Percentiles rank a stretch among this genome's conserved stretches.
These are phyloP conservation scores for Pocota personata DNA, from an alignment of 2,888 invertebrate genomes.

Conservation along the genomic window DNA sequence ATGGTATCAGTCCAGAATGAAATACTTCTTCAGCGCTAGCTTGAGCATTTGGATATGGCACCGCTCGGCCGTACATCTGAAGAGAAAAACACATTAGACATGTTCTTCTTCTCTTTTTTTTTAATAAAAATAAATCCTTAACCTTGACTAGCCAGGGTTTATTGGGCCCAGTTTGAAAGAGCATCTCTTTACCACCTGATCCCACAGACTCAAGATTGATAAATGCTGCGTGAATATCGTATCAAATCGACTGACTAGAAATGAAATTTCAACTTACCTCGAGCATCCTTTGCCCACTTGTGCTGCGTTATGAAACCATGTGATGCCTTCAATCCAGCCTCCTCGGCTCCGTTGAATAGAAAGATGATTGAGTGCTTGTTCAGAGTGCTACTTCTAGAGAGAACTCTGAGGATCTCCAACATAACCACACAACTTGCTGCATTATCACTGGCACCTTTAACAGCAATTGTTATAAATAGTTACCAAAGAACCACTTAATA, in stretches of 20 bases:
- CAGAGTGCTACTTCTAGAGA: constrained; percentile 82
- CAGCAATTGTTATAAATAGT: not conserved
- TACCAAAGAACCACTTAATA: too few species aligned
- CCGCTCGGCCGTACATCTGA: constrained; percentile 84
- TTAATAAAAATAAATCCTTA: constrained; percentile 11
- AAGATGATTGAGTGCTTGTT: constrained; percentile 86
- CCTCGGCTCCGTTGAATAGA: constrained; percentile 90
- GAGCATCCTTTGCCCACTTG: constrained; percentile 88
- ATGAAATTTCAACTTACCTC: constrained; percentile 75
- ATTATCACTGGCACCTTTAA: constrained; percentile 79
- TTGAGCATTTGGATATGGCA: constrained; percentile 85
- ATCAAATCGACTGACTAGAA: not conserved
- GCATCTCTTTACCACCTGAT: constrained; percentile 92
- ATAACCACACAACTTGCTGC: constrained; percentile 85
- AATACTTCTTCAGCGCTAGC: constrained; percentile 85
- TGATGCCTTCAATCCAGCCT: constrained; percentile 87
- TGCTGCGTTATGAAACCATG: constrained; percentile 97
- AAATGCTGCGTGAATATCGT: constrained; percentile 84
- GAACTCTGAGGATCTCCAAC: constrained; percentile 86
- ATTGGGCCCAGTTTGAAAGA: constrained; percentile 93
- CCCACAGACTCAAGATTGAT: constrained; percentile 95
- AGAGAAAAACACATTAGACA: constrained; percentile 75
- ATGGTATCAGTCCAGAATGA: constrained; percentile 86
- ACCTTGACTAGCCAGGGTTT: constrained; percentile 87
- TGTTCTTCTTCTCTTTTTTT: not conserved